Percentiles rank a stretch among this genome's conserved stretches.
Conservation (phyloP, 2,797 vertebrate genomes). For the Cuniculus paca region DNA sequence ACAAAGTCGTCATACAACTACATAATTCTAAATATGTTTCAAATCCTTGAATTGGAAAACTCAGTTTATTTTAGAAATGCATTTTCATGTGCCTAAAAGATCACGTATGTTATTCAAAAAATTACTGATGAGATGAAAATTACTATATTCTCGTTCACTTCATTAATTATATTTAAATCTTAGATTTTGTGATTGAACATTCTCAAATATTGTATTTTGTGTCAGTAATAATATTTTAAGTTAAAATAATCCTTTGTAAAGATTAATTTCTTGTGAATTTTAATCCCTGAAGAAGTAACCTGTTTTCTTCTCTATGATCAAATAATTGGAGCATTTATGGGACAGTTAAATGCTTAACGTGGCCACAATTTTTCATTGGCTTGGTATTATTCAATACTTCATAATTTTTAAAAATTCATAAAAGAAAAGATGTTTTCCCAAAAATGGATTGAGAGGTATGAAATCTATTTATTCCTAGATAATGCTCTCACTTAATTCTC, state of each 20-base stretch:
- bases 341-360: background rate
- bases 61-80: conserved; percentile 20
- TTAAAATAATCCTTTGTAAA: background rate
- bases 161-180: background rate
- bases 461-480: background rate
- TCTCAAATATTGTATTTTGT: background rate
- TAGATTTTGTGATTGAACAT: background rate
- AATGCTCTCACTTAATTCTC: background rate
- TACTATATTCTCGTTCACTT: background rate
- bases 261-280: background rate
- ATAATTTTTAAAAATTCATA: background rate
- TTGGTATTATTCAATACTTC: background rate
- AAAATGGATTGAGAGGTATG: background rate
- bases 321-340: background rate
- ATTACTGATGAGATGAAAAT: background rate
- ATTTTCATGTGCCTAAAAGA: background rate
- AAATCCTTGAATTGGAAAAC: conserved; percentile 25
- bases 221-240: background rate
- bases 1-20: background rate
- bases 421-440: background rate
- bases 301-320: background rate
- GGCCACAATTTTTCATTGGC: background rate
- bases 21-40: background rate
- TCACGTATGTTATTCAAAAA: background rate
- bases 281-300: background rate